Conservation (phyloP, 2,113 vertebrate species). For the Carassius auratus region DNA sequence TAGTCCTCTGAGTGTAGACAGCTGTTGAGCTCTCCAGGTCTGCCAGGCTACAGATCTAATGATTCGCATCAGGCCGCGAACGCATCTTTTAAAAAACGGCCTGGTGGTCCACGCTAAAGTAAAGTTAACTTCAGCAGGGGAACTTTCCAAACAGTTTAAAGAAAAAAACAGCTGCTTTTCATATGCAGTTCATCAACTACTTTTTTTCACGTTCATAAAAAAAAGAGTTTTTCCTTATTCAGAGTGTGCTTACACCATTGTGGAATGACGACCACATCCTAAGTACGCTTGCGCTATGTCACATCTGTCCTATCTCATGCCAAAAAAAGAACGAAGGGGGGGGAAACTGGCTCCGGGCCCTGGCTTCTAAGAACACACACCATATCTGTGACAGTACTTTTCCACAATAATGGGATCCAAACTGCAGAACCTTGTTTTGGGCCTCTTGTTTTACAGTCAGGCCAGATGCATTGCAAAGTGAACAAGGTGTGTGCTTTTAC, state of each 20-base stretch:
- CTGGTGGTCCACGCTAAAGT: neutral
- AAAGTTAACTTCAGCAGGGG: conserved; percentile 1
- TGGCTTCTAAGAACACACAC: conserved; percentile 58
- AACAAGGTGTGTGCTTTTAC: neutral
- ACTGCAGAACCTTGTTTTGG: conserved; percentile 45
- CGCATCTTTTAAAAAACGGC: neutral
- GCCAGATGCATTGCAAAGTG: neutral
- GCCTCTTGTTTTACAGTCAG: conserved; percentile 12
- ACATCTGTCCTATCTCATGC: conserved; percentile 42
- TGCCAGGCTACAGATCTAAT: conserved; percentile 29
- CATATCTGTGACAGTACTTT: conserved; percentile 54
- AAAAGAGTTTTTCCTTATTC: neutral
- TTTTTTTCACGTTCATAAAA: neutral
- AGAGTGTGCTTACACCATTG: neutral
- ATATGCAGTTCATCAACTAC: neutral
- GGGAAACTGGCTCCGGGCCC: conserved; percentile 35
- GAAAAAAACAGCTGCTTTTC: conserved; percentile 38
- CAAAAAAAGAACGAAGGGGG: neutral
- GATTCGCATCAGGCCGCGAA: neutral
- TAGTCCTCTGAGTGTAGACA: conserved; percentile 15
- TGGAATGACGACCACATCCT: conserved; percentile 20
- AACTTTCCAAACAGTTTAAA: conserved; percentile 14
- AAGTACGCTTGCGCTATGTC: conserved; percentile 35
- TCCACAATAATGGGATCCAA: conserved; percentile 53
- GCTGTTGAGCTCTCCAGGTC: neutral